These are phyloP conservation scores for Drosophila percnosoma DNA, from an alignment of 2,888 invertebrate species.

Conservation along the genomic window DNA sequence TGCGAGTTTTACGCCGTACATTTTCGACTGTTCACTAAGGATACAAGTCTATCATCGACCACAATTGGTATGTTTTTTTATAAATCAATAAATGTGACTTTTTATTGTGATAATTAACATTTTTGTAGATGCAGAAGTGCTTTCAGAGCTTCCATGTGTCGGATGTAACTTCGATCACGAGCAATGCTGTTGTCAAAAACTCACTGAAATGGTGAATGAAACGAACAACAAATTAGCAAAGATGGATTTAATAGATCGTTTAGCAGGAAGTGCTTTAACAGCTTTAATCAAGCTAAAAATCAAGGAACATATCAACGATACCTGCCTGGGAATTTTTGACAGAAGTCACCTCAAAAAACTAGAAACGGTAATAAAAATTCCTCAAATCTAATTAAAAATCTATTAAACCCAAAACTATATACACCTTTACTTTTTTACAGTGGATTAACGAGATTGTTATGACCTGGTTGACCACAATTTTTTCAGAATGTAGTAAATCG, in stretches of 20 bases:
- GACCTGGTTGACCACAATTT: slow-evolving; percentile 94
- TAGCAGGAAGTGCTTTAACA: slow-evolving; percentile 94
- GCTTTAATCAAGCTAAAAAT: slow-evolving; percentile 93
- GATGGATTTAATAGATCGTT: slow-evolving; percentile 91
- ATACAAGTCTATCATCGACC: slow-evolving; percentile 70
- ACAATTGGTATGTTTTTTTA: slow-evolving; percentile 65
- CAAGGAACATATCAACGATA: slow-evolving; percentile 92
- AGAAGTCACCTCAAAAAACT: slow-evolving; percentile 91
- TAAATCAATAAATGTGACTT: background rate
- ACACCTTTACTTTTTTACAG: slow-evolving; percentile 83
- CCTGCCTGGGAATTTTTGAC: slow-evolving; percentile 95
- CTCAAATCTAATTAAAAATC: background rate
- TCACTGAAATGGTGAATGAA: slow-evolving; percentile 88
- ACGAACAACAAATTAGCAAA: slow-evolving; percentile 92
- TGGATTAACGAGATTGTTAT: slow-evolving; percentile 95
- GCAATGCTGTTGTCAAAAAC: slow-evolving; percentile 87
- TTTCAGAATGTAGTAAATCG: slow-evolving; percentile 88
- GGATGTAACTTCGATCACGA: slow-evolving; percentile 89
- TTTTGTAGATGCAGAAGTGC: slow-evolving; percentile 59
- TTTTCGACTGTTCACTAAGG: slow-evolving; percentile 89
- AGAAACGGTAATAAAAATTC: slow-evolving; percentile 87
- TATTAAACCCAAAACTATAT: background rate
- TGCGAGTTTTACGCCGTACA: slow-evolving; percentile 91
- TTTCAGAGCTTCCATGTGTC: slow-evolving; percentile 87
- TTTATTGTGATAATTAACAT: background rate